These are phyloP conservation scores for Sebastes taczanowskii DNA, from an alignment of 2,797 vertebrate species.

Conservation along the genomic window DNA sequence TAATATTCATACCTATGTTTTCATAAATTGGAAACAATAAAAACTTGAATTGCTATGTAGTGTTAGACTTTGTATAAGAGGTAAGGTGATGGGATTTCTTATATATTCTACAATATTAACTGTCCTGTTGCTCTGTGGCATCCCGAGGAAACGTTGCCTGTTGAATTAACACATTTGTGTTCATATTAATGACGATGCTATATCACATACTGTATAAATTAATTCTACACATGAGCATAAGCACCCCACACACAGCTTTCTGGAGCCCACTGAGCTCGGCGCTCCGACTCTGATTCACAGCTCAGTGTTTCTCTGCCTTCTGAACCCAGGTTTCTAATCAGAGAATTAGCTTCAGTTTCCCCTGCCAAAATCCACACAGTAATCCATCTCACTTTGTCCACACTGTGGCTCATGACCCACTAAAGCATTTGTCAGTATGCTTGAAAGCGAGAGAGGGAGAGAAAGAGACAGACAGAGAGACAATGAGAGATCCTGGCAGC, in stretches of 20 bases:
- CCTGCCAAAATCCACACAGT: slow-evolving; percentile 75
- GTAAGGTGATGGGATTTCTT: background rate
- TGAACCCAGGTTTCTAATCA: slow-evolving; percentile 82
- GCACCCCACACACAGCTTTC: slow-evolving; percentile 1
- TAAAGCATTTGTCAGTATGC: slow-evolving; percentile 57
- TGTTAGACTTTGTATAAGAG: too few relatives aligned
- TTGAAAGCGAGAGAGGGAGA: slow-evolving; percentile 16
- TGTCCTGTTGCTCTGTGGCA: background rate
- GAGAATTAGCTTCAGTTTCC: slow-evolving; percentile 76
- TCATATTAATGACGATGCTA: background rate
- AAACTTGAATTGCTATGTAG: too few relatives aligned
- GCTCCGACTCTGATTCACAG: slow-evolving; percentile 68
- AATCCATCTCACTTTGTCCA: slow-evolving; percentile 83
- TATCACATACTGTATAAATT: background rate
- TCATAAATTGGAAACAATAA: background rate
- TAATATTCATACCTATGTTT: background rate
- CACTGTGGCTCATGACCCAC: slow-evolving; percentile 60
- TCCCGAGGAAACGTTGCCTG: background rate
- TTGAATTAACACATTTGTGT: background rate
- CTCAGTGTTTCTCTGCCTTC: slow-evolving; percentile 68
- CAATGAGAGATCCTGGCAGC: slow-evolving; percentile 37
- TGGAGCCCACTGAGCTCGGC: slow-evolving; percentile 22
- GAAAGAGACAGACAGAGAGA: slow-evolving; percentile 5
- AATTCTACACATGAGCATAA: background rate
- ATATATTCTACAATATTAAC: background rate